These are phyloP conservation scores for Micoletzkya japonica DNA, from an alignment of 2,888 invertebrate species.

Conservation along the genomic window DNA sequence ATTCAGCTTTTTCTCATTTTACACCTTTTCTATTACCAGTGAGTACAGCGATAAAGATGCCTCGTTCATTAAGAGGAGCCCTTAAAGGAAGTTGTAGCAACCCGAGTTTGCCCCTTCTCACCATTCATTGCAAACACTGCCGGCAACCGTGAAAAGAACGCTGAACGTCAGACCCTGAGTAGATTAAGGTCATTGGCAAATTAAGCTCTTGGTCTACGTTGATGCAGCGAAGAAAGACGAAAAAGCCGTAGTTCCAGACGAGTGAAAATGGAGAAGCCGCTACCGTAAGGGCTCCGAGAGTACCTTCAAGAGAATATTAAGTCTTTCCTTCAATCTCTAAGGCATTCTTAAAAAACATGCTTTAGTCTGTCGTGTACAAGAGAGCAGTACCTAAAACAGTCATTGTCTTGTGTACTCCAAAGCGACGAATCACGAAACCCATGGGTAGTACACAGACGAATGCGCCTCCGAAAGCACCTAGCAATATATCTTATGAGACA, in stretches of 20 bases:
- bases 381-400: neutral
- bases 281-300: neutral
- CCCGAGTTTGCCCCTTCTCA: neutral
- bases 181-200: neutral
- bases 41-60: slow-evolving; percentile 11
- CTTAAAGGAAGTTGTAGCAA: neutral
- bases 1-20: neutral
- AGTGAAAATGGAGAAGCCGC: slow-evolving; percentile 1
- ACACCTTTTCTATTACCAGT: slow-evolving; percentile 2
- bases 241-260: neutral
- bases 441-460: slow-evolving; percentile 12
- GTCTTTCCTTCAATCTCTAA: neutral
- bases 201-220: neutral
- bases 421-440: slow-evolving; percentile 6
- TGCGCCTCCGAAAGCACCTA: slow-evolving; percentile 18
- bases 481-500: neutral
- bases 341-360: neutral
- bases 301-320: neutral
- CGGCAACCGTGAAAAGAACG: slow-evolving; percentile 15
- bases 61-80: slow-evolving; percentile 20
- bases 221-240: slow-evolving; percentile 10
- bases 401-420: slow-evolving; percentile 17
- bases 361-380: neutral
- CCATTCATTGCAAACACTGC: slow-evolving; percentile 21
- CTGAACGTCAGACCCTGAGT: slow-evolving; percentile 2